phyloP scores from a whole-genome alignment of 2,888 invertebrate genomes.

The Rhagium mordax region DNA sequence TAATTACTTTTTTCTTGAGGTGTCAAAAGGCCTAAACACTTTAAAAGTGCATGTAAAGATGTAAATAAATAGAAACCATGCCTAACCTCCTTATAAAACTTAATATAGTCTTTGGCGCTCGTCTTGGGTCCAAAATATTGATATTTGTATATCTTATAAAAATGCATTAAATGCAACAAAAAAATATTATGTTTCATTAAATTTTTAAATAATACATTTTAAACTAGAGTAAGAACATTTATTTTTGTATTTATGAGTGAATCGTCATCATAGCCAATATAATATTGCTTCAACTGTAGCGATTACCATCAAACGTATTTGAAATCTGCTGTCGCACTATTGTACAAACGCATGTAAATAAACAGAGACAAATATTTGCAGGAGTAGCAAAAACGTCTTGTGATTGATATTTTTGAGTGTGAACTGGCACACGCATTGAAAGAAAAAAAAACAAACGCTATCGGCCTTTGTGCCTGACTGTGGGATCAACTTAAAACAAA shows the following conservation, averaged over 20 bases:
- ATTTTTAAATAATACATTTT: not conserved
- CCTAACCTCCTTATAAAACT: not conserved
- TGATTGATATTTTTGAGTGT: conserved; percentile 65
- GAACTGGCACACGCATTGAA: conserved; percentile 68
- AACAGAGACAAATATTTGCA: conserved; percentile 46
- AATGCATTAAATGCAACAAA: not conserved
- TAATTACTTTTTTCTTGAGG: not conserved
- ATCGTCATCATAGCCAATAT: not conserved
- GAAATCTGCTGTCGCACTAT: not conserved
- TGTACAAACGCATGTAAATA: conserved; percentile 22
- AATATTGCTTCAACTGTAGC: not conserved
- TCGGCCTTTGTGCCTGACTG: conserved; percentile 69
- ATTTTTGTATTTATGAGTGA: not conserved
- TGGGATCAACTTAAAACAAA: conserved; percentile 72
- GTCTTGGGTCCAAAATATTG: not conserved
- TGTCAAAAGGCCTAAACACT: not conserved
- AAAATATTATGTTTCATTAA: not conserved
- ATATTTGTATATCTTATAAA: not conserved
- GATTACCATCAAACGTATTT: not conserved
- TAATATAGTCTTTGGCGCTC: not conserved
- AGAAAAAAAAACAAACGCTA: conserved; percentile 62
- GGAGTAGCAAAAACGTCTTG: conserved; percentile 55
- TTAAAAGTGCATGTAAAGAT: not conserved
- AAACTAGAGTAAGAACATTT: not conserved
- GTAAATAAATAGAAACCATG: not conserved